Conservation (phyloP, 1,140 invertebrate species). For the Mamestra configurata region DNA sequence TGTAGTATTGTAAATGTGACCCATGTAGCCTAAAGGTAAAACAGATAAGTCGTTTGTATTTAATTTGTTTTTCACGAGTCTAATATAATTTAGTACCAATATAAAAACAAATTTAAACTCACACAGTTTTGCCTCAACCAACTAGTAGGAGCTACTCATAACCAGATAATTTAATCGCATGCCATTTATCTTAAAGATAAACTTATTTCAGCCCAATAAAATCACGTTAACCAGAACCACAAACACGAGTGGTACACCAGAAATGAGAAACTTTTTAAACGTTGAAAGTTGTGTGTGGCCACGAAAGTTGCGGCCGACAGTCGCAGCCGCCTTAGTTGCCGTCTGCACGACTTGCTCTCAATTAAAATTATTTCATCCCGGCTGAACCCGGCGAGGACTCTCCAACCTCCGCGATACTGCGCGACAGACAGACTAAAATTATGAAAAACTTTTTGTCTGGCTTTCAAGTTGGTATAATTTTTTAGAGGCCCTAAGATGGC, state of each 20-base stretch:
- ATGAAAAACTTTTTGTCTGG: conserved; percentile 60
- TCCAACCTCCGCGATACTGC: conserved; percentile 24
- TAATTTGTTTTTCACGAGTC: no score
- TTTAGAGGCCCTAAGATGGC: conserved; percentile 49
- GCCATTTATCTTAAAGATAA: background rate
- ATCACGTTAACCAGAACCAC: background rate
- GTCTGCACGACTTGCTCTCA: conserved; percentile 56
- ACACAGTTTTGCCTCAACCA: no score
- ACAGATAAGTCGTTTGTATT: no score
- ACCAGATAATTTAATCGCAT: background rate
- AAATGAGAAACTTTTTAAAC: conserved; percentile 44
- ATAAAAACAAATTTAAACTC: no score
- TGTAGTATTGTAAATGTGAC: no score
- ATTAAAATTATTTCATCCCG: conserved; percentile 57
- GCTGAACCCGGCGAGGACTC: conserved; percentile 46
- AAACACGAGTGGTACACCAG: conserved; percentile 31
- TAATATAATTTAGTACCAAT: no score
- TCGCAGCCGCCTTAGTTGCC: conserved; percentile 33
- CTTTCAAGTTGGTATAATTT: conserved; percentile 43
- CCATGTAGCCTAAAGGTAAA: no score
- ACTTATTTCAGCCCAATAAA: background rate
- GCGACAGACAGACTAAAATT: conserved; percentile 50
- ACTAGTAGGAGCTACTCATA: background rate
- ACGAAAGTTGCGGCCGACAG: conserved; percentile 36
- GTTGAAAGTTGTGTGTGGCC: conserved; percentile 41